phyloP scores from a whole-genome alignment of 2,888 invertebrate genomes.

The Syrphus vitripennis region DNA sequence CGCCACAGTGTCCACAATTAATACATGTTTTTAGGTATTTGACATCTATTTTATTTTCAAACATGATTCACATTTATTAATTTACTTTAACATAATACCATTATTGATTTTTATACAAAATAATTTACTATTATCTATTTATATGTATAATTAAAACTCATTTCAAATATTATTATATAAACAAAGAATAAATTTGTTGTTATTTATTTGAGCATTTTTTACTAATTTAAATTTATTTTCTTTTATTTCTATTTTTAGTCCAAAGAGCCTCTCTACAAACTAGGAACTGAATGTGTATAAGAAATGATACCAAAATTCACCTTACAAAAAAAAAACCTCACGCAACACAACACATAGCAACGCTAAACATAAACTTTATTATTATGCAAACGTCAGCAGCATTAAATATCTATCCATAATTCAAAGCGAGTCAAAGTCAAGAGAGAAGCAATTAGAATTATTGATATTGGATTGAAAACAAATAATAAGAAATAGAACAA shows the following conservation, averaged over 20 bases:
- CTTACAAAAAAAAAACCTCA: conserved; percentile 1
- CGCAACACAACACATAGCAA: conserved; percentile 24
- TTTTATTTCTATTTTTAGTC: conserved; percentile 85
- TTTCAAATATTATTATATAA: background rate
- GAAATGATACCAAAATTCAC: conserved; percentile 44
- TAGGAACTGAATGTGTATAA: conserved; percentile 90
- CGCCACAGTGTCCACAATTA: background rate
- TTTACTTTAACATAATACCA: background rate
- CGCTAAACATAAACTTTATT: background rate
- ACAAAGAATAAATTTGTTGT: background rate
- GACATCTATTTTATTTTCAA: background rate
- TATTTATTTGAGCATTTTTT: background rate
- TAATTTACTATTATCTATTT: background rate
- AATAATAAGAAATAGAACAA: background rate
- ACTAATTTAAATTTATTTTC: conserved; percentile 61
- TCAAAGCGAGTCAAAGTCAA: conserved; percentile 8
- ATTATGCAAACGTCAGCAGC: background rate
- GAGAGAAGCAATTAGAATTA: background rate
- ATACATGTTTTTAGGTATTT: too few species aligned
- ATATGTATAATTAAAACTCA: background rate
- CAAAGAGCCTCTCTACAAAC: conserved; percentile 90
- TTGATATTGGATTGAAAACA: background rate
- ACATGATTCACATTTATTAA: background rate
- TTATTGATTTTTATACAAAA: too few species aligned
- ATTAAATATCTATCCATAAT: background rate